Percentiles rank a stretch among this genome's conserved stretches.
These are phyloP conservation scores for Molorchus minor DNA, from an alignment of 2,888 invertebrate genomes.

Conservation along the genomic window DNA sequence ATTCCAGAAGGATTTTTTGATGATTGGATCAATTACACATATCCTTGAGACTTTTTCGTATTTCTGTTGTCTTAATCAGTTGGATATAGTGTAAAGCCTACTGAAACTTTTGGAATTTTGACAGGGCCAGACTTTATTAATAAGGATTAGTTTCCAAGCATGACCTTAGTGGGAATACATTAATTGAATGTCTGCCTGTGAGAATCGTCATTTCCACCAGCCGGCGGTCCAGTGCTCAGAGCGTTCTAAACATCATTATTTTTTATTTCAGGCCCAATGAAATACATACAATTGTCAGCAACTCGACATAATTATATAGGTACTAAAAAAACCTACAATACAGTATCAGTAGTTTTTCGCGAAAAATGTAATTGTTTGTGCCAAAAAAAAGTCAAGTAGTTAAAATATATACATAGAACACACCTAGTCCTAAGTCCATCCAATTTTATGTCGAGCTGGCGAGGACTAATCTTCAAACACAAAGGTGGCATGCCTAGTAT, in stretches of 20 bases:
- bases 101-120: no score
- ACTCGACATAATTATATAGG: slow-evolving; percentile 60
- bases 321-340: slow-evolving; percentile 54
- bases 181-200: slow-evolving; percentile 40
- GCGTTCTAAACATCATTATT: slow-evolving; percentile 33
- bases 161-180: slow-evolving; percentile 21
- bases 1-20: no score
- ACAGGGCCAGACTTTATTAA: no score
- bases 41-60: no score
- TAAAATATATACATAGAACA: slow-evolving; percentile 40
- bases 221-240: not conserved
- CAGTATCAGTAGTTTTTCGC: slow-evolving; percentile 55
- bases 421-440: slow-evolving; percentile 32
- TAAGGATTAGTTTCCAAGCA: not conserved
- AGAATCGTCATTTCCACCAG: slow-evolving; percentile 13
- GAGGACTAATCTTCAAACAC: slow-evolving; percentile 46
- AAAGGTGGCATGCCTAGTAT: slow-evolving; percentile 35
- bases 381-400: slow-evolving; percentile 59
- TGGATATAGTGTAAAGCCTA: no score
- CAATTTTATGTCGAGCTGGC: slow-evolving; percentile 37
- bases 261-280: slow-evolving; percentile 64
- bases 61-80: no score
- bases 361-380: slow-evolving; percentile 59
- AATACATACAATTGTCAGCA: slow-evolving; percentile 60
- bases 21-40: no score